Evolutionary conservation across 2,888 invertebrate species (phyloP), one percentile per base, ranked within the genome.

Genomic region (Agrochola circellaris): DNA sequence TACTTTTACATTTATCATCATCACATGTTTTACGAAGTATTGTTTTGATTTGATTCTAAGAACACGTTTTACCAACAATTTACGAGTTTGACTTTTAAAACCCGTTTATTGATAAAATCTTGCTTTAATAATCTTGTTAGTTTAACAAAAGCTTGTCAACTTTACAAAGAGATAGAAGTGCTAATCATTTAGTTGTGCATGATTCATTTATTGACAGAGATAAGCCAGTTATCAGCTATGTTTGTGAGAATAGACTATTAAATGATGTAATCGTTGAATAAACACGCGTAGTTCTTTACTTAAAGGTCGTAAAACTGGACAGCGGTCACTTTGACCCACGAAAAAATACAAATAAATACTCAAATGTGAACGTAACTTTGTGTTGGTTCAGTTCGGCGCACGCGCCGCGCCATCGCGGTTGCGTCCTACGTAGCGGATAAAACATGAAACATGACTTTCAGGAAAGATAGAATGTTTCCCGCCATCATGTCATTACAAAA

Each of bases 171-270:
- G n/a, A 60, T 69, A 65, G 42, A 75, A 62, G 54, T 23, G 54
- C 56, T 75, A 75, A 86, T 69, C 60, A 62, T 68, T 68, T 65
- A 48, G 68, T 42, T 62, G 70, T 38, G 34, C 26, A 69, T 87
- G 87, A 87, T 78, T 86, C 88, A 85, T 69, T 54, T 80, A 64
- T 87, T 79, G 78, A 80, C 79, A 71, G 23, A 75, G 87, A 87
- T 88, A 82, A 79, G 70, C 7, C n/a, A 61, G 51, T 45, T 84
- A 76, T 77, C 74, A 58, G 15, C 1, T 70, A 23, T 51, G 60
- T 48, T 77, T 66, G 64, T 65, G 30, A 61, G 42, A 69, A 65
- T 61, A 79, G 20, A 66, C 70, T 68, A 77, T 66, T 65, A 17
- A 66, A 62, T 81, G 45, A 77, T 77, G 66, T 87, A 80, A 75